Percentiles rank a stretch among this genome's conserved stretches.
phyloP scores from a whole-genome alignment of 2,888 invertebrate species.

The Acronicta aceris region DNA sequence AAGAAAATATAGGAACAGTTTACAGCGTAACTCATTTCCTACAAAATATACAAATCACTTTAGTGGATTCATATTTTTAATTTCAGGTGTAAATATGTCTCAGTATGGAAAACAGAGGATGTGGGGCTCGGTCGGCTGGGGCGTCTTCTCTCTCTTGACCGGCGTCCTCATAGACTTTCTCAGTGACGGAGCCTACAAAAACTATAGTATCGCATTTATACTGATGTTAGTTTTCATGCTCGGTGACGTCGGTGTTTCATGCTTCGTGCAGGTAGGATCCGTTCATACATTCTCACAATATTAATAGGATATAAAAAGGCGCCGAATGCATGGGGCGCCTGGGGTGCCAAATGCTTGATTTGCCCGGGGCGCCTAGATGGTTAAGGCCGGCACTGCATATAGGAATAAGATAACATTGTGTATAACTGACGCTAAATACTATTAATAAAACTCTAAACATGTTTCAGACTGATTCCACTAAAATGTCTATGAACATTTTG shows the following conservation, averaged over 20 bases:
- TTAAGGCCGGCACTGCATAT: too few species aligned
- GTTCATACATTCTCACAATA: too few species aligned
- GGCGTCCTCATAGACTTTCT: constrained; percentile 94
- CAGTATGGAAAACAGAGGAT: constrained; percentile 95
- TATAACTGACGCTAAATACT: not conserved
- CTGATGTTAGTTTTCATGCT: constrained; percentile 91
- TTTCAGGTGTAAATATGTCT: constrained; percentile 91
- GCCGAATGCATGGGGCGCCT: too few species aligned
- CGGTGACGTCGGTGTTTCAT: constrained; percentile 91
- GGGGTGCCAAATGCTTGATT: too few species aligned
- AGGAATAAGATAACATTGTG: not conserved
- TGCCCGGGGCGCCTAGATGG: too few species aligned
- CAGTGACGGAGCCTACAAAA: constrained; percentile 91
- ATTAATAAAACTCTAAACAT: not conserved
- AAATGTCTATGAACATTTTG: constrained; percentile 91
- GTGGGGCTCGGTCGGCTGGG: constrained; percentile 97
- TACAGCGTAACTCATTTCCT: too few species aligned
- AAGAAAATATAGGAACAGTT: too few species aligned
- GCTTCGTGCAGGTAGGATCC: constrained; percentile 90
- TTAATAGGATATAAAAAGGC: too few species aligned
- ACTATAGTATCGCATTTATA: constrained; percentile 95
- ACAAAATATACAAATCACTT: too few species aligned
- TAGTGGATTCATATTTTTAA: not conserved
- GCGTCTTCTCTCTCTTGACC: constrained; percentile 92
- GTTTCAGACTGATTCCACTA: constrained; percentile 90